Evolutionary conservation across 2,797 vertebrate species (phyloP), one percentile per base, ranked within the genome.

Genomic region (Spatula versicolor): DNA sequence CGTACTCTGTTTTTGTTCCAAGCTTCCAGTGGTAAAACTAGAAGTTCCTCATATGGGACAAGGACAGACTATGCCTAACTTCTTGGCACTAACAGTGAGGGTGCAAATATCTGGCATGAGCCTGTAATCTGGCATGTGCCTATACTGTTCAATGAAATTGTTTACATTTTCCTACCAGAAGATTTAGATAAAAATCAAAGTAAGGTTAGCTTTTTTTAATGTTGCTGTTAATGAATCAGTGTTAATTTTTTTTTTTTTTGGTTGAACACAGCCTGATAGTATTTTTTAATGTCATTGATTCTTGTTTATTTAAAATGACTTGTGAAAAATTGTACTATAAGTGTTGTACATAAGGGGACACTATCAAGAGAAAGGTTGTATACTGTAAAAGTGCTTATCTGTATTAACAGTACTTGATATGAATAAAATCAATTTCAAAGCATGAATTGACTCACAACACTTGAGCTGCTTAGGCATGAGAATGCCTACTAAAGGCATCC

Each of bases 161-260:
- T 97, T 97, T 97, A 96, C 96, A 97, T 96, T 96, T 95, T 97
- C 86, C 88, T 97, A 95, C 41, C 85, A 86, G 92, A 97, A 83
- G 92, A 93, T 88, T 90, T 95, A 96, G 84, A 64, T 91, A 78
- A 94, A 95, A 95, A 87, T 96, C 81, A 82, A 95, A 95, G 92
- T 88, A 93, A 86, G 58, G 84, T 95, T 96, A 88, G 88, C 93
- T 76, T 92, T 85, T 79, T 91, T 71, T 64, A 76, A 84, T 80
- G 56, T 97, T 90, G 63, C 56, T 87, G 68, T 96, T 97, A 87
- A 83, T 87, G 69, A 88, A 96, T 95, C 95, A 96, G 90, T 97
- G 90, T 96, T 96, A 95, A 91, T 22, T 88, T 67, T 79, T 23
- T 63, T 43, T 83, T 76, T 31, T 79, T 92, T 80, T 74, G 93